These are phyloP conservation scores for Ammospiza nelsoni DNA, from an alignment of 2,113 vertebrate species.

Conservation along the genomic window DNA sequence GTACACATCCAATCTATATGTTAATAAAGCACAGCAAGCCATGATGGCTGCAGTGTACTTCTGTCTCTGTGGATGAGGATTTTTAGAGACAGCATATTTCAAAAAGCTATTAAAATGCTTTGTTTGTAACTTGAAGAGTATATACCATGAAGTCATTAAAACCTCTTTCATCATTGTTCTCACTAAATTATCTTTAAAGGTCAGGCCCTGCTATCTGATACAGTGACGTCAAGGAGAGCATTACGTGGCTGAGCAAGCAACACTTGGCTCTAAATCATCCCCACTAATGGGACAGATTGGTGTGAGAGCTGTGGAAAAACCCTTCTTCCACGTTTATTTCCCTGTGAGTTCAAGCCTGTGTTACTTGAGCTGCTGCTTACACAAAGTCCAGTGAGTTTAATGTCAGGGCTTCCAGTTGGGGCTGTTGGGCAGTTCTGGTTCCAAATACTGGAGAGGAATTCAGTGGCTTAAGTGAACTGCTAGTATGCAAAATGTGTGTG, in stretches of 20 bases:
- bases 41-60: background rate
- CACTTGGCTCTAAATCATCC: background rate
- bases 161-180: background rate
- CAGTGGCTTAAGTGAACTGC: background rate
- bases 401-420: background rate
- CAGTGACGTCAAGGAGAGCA: background rate
- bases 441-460: background rate
- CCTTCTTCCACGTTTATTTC: background rate
- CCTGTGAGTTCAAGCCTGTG: background rate
- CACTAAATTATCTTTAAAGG: conserved; percentile 4
- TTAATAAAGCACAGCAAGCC: background rate
- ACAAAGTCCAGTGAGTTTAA: background rate
- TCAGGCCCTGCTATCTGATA: background rate
- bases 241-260: background rate
- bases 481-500: background rate
- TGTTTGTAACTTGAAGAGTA: conserved; percentile 21
- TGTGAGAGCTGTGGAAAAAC: background rate
- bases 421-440: background rate
- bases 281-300: background rate
- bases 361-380: background rate
- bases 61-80: background rate
- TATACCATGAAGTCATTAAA: conserved; percentile 18
- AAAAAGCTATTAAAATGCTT: conserved; percentile 33
- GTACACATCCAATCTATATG: background rate
- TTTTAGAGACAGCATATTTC: background rate